A percentile compares a stretch with the other conserved stretches of the same genome.
Conservation (phyloP, 2,797 vertebrate genomes). For the Platyrinchus mystaceus region DNA sequence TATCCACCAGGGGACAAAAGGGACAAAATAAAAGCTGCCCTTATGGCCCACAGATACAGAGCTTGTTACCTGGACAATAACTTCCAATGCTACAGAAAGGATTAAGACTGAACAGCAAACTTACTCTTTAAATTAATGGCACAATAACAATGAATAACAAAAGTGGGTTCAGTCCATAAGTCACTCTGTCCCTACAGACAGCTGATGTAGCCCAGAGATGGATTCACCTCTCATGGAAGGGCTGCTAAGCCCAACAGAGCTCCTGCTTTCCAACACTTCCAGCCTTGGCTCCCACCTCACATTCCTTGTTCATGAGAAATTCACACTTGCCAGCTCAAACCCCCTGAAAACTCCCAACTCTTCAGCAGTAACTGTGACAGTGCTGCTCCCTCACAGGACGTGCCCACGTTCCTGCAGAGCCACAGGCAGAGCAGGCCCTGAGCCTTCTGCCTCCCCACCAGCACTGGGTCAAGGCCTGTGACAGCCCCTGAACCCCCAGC, state of each 20-base stretch:
- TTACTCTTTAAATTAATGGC: not conserved
- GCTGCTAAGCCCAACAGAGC: not conserved
- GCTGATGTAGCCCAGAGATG: not conserved
- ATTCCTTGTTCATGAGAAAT: not conserved
- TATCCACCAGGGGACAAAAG: too few relatives aligned
- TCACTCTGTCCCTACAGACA: not conserved
- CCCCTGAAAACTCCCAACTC: not conserved
- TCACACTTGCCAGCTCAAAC: not conserved
- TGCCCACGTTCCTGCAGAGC: not conserved
- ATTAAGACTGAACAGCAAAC: not conserved
- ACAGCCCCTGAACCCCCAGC: accelerated
- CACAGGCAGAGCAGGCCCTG: not conserved
- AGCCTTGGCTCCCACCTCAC: not conserved
- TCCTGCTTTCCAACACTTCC: not conserved
- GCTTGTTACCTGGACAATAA: not conserved
- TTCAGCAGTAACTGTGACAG: not conserved
- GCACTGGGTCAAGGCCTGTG: accelerated
- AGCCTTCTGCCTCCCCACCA: not conserved
- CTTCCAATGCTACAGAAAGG: not conserved
- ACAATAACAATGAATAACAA: accelerated
- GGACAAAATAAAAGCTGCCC: not conserved
- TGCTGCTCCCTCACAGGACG: not conserved
- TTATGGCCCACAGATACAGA: accelerated
- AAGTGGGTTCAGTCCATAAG: not conserved
- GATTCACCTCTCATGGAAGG: not conserved